These are phyloP conservation scores for Solenopsis invicta DNA, from an alignment of 1,140 invertebrate species.

Conservation along the genomic window DNA sequence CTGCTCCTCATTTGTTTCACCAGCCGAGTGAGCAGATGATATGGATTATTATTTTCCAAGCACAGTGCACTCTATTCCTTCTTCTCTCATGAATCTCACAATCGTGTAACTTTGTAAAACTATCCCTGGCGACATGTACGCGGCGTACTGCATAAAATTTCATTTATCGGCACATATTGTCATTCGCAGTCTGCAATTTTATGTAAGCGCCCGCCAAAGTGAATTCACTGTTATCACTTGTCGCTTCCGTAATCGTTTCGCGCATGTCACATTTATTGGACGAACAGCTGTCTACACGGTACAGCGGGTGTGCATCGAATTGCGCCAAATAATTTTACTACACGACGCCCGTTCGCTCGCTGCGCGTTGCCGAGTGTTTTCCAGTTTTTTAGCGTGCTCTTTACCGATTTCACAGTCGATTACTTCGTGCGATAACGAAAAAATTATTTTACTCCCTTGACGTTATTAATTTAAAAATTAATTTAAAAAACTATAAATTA, in stretches of 20 bases:
- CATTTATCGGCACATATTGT: conserved; percentile 47
- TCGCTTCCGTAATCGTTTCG: conserved; percentile 79
- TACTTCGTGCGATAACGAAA: conserved; percentile 45
- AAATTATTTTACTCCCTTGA: conserved; percentile 22
- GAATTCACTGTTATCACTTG: conserved; percentile 78
- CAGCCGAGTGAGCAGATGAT: neutral
- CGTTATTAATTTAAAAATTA: neutral
- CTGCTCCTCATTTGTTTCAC: neutral
- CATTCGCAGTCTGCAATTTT: conserved; percentile 58
- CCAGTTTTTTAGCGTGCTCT: conserved; percentile 22
- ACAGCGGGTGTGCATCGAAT: conserved; percentile 63
- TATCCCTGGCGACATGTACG: conserved; percentile 8
- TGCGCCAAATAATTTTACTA: conserved; percentile 78
- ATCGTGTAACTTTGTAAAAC: conserved; percentile 30
- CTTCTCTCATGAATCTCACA: neutral
- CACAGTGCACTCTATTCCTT: neutral
- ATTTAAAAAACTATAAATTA: conserved; percentile 16
- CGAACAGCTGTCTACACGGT: conserved; percentile 68
- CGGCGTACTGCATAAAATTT: conserved; percentile 53
- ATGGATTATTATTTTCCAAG: neutral
- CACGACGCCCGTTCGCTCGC: conserved; percentile 65
- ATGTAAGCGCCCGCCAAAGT: conserved; percentile 57
- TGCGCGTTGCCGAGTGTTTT: conserved; percentile 8
- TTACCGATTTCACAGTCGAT: conserved; percentile 34
- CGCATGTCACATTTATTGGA: conserved; percentile 74